These are phyloP conservation scores for Listronotus oregonensis DNA, from an alignment of 1,140 invertebrate genomes.

Conservation along the genomic window DNA sequence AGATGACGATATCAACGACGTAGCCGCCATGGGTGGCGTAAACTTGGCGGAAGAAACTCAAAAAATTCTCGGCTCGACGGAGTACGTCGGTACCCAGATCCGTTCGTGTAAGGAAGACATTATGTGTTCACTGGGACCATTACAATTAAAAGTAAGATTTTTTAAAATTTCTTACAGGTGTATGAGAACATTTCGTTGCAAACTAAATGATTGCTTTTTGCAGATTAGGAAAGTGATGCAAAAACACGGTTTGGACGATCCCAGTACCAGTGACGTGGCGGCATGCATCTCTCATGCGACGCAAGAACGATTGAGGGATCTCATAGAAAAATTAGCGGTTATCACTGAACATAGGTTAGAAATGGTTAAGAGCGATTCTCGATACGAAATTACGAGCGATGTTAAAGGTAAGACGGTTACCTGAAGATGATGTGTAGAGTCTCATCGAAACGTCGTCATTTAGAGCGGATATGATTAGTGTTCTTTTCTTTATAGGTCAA, in stretches of 20 bases:
- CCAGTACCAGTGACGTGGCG: conserved; percentile 80
- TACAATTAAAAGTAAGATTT: conserved; percentile 60
- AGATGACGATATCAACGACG: conserved; percentile 97
- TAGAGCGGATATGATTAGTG: no score
- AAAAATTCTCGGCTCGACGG: conserved; percentile 89
- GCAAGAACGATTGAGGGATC: conserved; percentile 89
- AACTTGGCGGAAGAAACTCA: conserved; percentile 96
- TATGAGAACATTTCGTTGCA: no score
- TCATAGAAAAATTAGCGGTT: conserved; percentile 91
- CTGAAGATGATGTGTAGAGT: no score
- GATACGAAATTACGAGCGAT: conserved; percentile 90
- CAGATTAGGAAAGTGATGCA: conserved; percentile 72
- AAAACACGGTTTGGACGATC: conserved; percentile 85
- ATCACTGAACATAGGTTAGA: conserved; percentile 95
- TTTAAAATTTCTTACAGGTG: no score
- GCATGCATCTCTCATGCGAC: conserved; percentile 93
- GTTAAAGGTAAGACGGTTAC: conserved; percentile 65
- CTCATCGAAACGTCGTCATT: no score
- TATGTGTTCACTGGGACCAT: conserved; percentile 77
- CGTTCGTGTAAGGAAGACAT: conserved; percentile 95
- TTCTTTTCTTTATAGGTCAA: conserved; percentile 62
- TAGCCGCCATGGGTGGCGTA: conserved; percentile 98
- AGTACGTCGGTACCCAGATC: conserved; percentile 95
- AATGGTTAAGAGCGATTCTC: conserved; percentile 83
- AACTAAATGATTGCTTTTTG: not conserved